These are phyloP conservation scores for Cladopsammia gracilis DNA, from an alignment of 64 coral and sea anemone species.

Conservation along the genomic window DNA sequence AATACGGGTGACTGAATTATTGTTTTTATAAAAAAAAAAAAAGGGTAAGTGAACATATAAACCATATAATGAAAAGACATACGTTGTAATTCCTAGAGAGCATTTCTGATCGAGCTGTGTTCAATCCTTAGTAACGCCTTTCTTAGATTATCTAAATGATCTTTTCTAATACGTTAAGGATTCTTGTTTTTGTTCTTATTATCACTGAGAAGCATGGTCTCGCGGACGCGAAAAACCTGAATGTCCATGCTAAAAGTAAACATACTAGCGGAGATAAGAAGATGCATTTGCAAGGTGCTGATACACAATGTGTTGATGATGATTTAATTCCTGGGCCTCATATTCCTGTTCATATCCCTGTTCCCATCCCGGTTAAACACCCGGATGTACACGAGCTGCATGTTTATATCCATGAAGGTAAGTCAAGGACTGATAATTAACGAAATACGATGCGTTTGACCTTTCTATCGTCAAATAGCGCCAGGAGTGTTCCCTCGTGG, in stretches of 20 bases:
- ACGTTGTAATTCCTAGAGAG: no score
- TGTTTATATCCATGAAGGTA: not conserved
- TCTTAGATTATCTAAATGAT: not conserved
- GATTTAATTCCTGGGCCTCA: not conserved
- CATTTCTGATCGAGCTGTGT: no score
- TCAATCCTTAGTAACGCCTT: no score
- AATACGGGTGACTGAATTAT: not conserved
- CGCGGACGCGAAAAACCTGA: not conserved
- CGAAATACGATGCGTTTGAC: no score
- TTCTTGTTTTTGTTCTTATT: not conserved
- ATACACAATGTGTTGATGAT: not conserved
- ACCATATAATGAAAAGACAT: no score
- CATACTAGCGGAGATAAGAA: not conserved
- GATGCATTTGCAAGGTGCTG: not conserved
- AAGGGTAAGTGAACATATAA: no score
- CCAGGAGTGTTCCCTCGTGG: no score
- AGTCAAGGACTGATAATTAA: not conserved
- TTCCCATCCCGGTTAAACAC: not conserved
- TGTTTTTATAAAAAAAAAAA: not conserved
- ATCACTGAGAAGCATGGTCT: not conserved
- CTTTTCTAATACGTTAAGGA: not conserved
- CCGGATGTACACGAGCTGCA: not conserved
- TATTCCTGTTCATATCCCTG: not conserved
- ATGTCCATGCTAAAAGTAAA: not conserved
- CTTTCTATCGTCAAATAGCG: no score